Evolutionary conservation across 2,888 invertebrate genomes (phyloP), one percentile per base, ranked within the genome.

Genomic region (Stramonita haemastoma): DNA sequence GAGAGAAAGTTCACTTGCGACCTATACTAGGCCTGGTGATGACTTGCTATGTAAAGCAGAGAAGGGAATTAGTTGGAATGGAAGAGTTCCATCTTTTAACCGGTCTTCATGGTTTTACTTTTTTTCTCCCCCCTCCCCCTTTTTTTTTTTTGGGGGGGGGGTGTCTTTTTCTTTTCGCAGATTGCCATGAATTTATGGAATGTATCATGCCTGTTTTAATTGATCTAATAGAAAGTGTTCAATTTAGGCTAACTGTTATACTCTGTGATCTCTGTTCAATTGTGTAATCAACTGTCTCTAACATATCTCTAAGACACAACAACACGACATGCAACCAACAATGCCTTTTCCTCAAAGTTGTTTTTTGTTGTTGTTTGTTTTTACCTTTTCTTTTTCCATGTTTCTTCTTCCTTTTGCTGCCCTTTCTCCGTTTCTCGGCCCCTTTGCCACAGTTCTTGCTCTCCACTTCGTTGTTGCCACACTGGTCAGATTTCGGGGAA

Each of bases 381-480:
- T 46, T 57, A 66, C 46, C 77, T 57, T 57, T 81, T 70, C 77
- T 57, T 73, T 70, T 86, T 73, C 73, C 17, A 22, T 36, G 17
- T 22, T 29, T 29, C 32, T 88, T 79, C 17, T 73, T 56, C 34
- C 81, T 81, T 60, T 46, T 81, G 26, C n/a, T 17, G 13, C 19
- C 81, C 1, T 32, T 57, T 81, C 77, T 60, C 22, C 15, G 46
- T 15, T 46, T 29, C 4, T 29, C 81, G 0, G 29, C 46, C 34
- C n/a, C 83, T 22, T 86, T 57, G 60, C 83, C 60, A 88, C 90
- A 90, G 26, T 90, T 81, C 70, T 70, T 87, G 79, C 89, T 90
- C 73, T 90, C 89, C 29, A 89, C 86, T 83, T 79, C 85, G 66
- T 81, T 88, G 46, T 88, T 88, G 83, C 86, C 86, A 83, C 90